Base-by-base conservation (phyloP, 2,113 vertebrate species). In the Maccullochella peelii region DNA sequence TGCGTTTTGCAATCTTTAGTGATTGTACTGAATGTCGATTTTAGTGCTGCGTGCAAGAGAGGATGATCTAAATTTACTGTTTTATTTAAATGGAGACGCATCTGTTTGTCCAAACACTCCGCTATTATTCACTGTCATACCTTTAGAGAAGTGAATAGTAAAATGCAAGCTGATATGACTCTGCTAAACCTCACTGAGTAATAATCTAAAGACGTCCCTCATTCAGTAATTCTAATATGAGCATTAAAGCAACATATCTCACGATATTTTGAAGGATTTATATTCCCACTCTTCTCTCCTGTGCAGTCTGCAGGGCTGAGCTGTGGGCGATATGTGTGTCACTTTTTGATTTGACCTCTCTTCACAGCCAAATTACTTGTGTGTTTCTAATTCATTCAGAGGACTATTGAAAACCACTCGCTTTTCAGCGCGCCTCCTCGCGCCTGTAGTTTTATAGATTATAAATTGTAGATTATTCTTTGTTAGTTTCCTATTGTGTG, bases 271-370 rank as follows among this genome's bases (percentile, higher is more conserved):
- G 18, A 21, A 8, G 67, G 74, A 12, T 73, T 80, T 82, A 18
- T 78, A 33, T 20, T 23, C 25, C 18, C 58, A 30, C 21, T 77
- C 65, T 76, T 16, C 33, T 36, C 47, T 70, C 21, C 66, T 75
- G 77, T 81, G 58, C 62, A 50, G 70, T 73, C 20, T 62, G 77
- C 18, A 77, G 49, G 42, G 15, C 71, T 68, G 82, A 84, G 80
- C 78, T 80, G 83, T 65, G 63, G 40, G 62, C 33, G 55, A 61
- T 77, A 8, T 79, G 80, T 80, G 86, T 84, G 87, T 86, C 86
- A 89, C 82, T 86, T 90, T 74, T 69, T 85, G 71, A 87, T 90
- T 74, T 88, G 84, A 89, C 88, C 90, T 89, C 81, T 69, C 80
- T 36, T 68, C 72, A 79, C 77, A 71, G 83, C 86, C 80, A 73